Evolutionary conservation across 2,888 invertebrate genomes (phyloP).

Genomic region (Scelioninae gen. 1): DNA sequence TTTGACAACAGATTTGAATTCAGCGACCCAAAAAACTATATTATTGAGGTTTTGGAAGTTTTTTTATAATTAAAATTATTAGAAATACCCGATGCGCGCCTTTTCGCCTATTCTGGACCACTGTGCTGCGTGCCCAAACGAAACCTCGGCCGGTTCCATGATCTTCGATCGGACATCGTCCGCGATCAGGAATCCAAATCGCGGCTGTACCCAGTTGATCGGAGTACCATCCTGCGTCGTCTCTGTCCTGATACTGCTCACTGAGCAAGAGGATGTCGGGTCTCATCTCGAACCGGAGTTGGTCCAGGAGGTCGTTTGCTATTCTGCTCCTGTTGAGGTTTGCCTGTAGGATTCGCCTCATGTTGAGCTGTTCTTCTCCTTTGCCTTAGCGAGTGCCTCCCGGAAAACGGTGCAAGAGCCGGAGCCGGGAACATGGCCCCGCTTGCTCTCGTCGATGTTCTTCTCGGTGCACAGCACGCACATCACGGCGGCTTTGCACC

Average conservation of each 20-base stretch:
- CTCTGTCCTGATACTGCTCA: conserved; percentile 22
- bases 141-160: too few species aligned
- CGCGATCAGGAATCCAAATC: too few species aligned
- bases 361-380: not conserved
- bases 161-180: too few species aligned
- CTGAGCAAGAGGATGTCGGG: conserved; percentile 31
- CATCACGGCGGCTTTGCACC: conserved; percentile 29
- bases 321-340: conserved; percentile 68
- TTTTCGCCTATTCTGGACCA: too few species aligned
- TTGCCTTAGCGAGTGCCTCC: conserved; percentile 43
- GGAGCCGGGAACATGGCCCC: conserved; percentile 53
- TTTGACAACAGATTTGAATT: too few species aligned
- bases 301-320: conserved; percentile 57
- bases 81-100: too few species aligned
- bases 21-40: too few species aligned
- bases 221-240: conserved; percentile 17
- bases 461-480: conserved; percentile 67
- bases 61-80: too few species aligned
- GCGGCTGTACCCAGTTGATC: too few species aligned
- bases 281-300: conserved; percentile 30
- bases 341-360: conserved; percentile 60
- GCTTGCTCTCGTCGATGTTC: not conserved
- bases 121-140: too few species aligned
- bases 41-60: too few species aligned
- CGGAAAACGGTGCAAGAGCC: conserved; percentile 42